Evolutionary conservation across 2,113 vertebrate species (phyloP).

Genomic region (Heterotis niloticus): DNA sequence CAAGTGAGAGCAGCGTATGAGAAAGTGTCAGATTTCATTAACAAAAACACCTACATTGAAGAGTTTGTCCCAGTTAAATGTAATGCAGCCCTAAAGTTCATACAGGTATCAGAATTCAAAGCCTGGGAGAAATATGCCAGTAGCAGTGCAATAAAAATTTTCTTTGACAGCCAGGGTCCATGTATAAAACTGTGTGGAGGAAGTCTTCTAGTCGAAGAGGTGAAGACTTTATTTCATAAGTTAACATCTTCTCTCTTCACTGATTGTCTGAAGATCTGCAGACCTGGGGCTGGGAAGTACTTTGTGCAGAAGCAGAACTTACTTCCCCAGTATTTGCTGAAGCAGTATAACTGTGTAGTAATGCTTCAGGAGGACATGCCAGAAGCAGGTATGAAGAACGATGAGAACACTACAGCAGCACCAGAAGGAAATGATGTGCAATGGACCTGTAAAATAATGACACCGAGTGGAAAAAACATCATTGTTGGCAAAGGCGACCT

Average conservation of each 20-base stretch:
- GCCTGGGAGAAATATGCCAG: conserved; percentile 41
- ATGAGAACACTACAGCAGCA: conserved; percentile 13
- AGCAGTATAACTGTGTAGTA: conserved; percentile 58
- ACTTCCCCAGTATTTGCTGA: conserved; percentile 43
- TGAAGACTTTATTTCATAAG: conserved; percentile 35
- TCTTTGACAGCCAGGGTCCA: conserved; percentile 44
- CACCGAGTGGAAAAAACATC: conserved; percentile 57
- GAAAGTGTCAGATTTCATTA: conserved; percentile 60
- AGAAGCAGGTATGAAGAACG: conserved; percentile 20
- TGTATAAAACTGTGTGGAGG: conserved; percentile 64
- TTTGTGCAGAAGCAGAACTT: conserved; percentile 56
- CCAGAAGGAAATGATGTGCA: neutral
- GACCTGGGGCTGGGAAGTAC: conserved; percentile 70
- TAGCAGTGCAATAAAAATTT: conserved; percentile 43
- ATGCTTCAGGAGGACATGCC: conserved; percentile 53
- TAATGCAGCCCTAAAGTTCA: conserved; percentile 53
- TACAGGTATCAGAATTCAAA: conserved; percentile 51
- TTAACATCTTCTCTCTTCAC: conserved; percentile 43
- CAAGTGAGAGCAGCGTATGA: conserved; percentile 53
- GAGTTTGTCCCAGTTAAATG: conserved; percentile 49
- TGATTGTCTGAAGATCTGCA: conserved; percentile 57
- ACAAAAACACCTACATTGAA: conserved; percentile 49
- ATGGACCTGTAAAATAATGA: conserved; percentile 35
- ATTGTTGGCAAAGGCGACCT: conserved; percentile 64
- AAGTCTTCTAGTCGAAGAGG: conserved; percentile 54